Evolutionary conservation across 2,888 invertebrate genomes (phyloP).

Genomic region (Magallana nippona): DNA sequence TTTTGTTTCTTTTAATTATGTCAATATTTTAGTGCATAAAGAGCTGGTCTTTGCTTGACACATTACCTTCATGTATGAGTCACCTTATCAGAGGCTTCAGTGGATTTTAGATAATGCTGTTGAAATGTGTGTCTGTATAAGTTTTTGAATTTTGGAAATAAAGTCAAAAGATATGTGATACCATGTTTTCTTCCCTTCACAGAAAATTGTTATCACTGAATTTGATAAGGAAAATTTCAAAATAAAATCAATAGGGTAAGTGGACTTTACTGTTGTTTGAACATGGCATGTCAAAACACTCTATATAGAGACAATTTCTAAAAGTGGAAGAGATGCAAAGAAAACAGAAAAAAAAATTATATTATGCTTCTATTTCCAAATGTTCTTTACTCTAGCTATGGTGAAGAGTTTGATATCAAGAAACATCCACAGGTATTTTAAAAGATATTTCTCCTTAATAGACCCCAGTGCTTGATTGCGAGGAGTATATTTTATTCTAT

Average conservation of each 20-base stretch:
- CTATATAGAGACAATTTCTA: no score
- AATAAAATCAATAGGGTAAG: conserved; percentile 85
- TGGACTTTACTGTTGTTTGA: conserved; percentile 40
- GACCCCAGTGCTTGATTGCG: no score
- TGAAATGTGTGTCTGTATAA: no score
- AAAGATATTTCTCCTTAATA: not conserved
- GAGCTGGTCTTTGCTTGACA: no score
- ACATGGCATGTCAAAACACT: not conserved
- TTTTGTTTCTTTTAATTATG: no score
- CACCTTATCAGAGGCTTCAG: no score
- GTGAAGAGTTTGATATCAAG: conserved; percentile 95
- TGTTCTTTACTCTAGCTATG: conserved; percentile 83
- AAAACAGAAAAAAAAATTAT: not conserved
- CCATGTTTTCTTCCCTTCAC: conserved; percentile 80
- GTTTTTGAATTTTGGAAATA: not conserved
- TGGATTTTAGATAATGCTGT: no score
- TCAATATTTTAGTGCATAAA: no score
- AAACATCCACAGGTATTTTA: conserved; percentile 90
- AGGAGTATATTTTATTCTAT: not conserved
- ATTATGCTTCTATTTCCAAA: not conserved
- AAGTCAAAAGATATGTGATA: not conserved
- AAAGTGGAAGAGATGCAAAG: not conserved
- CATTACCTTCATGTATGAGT: no score
- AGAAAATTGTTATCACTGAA: conserved; percentile 92
- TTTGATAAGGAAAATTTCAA: conserved; percentile 91